Evolutionary conservation across 2,113 vertebrate species (phyloP).

Genomic region (Tyto alba): DNA sequence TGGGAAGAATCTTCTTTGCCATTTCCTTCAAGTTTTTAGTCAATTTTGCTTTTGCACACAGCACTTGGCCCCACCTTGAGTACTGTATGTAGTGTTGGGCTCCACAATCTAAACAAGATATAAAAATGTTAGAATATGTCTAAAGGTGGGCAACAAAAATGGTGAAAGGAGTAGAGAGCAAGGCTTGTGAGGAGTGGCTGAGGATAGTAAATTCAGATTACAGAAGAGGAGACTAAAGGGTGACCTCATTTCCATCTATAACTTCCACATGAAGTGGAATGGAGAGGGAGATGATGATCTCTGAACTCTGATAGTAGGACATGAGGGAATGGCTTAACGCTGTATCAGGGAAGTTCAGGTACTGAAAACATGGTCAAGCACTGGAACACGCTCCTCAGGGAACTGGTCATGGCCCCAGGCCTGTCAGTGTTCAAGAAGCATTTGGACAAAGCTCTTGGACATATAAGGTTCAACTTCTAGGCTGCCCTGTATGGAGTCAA

Average conservation of each 20-base stretch:
- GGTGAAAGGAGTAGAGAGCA: neutral
- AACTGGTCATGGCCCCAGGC: neutral
- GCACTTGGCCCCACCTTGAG: accelerated
- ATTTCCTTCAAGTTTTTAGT: neutral
- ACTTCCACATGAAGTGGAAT: neutral
- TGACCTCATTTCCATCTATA: accelerated
- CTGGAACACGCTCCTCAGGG: neutral
- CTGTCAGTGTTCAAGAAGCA: neutral
- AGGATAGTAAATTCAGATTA: neutral
- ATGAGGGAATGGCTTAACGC: neutral
- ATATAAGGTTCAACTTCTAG: neutral
- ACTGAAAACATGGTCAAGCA: neutral
- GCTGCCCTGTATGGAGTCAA: neutral
- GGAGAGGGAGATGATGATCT: neutral
- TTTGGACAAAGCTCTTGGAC: neutral
- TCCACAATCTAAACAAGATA: neutral
- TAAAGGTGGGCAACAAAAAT: neutral
- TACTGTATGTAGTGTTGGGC: neutral
- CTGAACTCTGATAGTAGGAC: neutral
- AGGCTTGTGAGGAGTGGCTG: neutral
- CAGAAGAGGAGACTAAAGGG: neutral
- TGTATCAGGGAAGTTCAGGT: neutral
- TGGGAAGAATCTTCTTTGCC: accelerated
- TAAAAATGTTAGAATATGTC: neutral
- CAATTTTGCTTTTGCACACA: neutral